phyloP scores from a whole-genome alignment of 1,140 invertebrate genomes.

The Zaprionus inermis region DNA sequence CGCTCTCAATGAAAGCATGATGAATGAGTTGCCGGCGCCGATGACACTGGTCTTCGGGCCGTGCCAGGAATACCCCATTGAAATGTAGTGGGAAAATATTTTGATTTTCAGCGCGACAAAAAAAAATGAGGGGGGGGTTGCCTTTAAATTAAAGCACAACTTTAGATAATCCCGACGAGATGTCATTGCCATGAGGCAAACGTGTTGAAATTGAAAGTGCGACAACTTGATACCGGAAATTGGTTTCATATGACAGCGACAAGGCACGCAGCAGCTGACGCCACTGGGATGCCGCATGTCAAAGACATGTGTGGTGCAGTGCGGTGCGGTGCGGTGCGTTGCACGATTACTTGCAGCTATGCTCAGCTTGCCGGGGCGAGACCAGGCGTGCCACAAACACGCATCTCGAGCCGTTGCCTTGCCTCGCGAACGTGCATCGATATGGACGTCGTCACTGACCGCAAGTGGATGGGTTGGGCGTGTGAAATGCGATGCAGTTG shows the following conservation, averaged over 20 bases:
- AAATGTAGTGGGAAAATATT: constrained; percentile 43
- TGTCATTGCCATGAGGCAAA: constrained; percentile 41
- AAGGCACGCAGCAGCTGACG: neutral
- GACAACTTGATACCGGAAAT: constrained; percentile 42
- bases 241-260: constrained; percentile 53
- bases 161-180: constrained; percentile 22
- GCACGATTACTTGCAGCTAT: neutral
- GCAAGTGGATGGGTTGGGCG: neutral
- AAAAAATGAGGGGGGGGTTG: neutral
- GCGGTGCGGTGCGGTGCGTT: neutral
- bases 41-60: neutral
- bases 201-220: constrained; percentile 57
- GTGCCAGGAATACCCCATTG: constrained; percentile 15
- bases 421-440: constrained; percentile 1
- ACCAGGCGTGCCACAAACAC: constrained; percentile 5
- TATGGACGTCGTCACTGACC: constrained; percentile 1
- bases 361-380: neutral
- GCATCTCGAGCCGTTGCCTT: neutral
- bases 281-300: constrained; percentile 40
- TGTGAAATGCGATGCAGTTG: constrained; percentile 15
- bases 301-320: constrained; percentile 26
- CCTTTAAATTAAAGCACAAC: constrained; percentile 55
- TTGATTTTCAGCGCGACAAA: constrained; percentile 55
- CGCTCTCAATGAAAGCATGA: constrained; percentile 54
- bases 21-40: constrained; percentile 61